Evolutionary conservation across 2,797 vertebrate genomes (phyloP), one percentile per base, ranked within the genome.

Genomic region (Pyrocephalus nanus): DNA sequence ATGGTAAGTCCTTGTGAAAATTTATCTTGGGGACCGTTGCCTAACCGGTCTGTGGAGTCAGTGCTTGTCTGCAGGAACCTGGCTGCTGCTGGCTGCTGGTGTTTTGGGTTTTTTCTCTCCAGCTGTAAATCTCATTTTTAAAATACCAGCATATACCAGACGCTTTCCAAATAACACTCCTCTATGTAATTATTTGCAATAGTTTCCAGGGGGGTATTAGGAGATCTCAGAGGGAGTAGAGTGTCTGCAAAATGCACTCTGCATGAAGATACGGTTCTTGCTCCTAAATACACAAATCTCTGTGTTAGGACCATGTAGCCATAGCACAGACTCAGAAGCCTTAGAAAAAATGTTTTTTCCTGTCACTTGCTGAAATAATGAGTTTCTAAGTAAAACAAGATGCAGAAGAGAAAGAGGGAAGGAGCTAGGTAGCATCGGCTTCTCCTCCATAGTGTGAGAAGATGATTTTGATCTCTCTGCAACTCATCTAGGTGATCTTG

Each of bases 101-200:
- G 53, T 19, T 57, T 86, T 65, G 67, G 4, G 16, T 51, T 88
- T 83, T 76, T 89, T 86, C 66, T 92, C 43, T 72, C 43, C 94
- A 93, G 83, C 90, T 95, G 92, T 86, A 95, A 95, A 93, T 93
- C 93, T 90, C 86, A 67, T 95, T 95, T 95, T 90, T 67, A 73
- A 92, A 95, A 88, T 82, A 85, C 67, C 29, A 2, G 34, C 48
- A 12, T 93, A 61, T 47, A 75, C 71, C 75, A 92, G 83, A 85
- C 5, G 0, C 55, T 88, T 88, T 92, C 86, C 62, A 88, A 95
- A 64, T 88, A 84, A 58, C 51, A 53, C 60, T 94, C 7, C 71
- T 84, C 13, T 0, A 18, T 87, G 80, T 88, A 88, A 54, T 92
- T 90, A 88, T 79, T 92, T 94, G 60, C 77, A 82, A 42, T 60